Percentiles rank a stretch among this genome's conserved stretches.
Conservation (phyloP, 53 echinoderm and acorn worm species). For the Mesocentrotus franciscanus region DNA sequence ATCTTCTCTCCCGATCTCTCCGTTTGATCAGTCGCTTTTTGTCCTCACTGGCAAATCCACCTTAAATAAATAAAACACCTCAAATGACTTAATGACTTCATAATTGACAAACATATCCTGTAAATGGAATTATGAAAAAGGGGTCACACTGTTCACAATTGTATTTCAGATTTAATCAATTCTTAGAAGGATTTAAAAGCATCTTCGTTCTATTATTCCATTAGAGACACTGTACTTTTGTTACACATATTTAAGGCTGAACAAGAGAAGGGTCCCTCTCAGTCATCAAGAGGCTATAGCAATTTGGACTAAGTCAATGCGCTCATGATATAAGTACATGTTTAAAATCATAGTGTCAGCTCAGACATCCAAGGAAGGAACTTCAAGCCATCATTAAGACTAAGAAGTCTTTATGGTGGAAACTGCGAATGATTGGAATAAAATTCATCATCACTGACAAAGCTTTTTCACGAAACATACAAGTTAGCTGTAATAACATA, state of each 20-base stretch:
- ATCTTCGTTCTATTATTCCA: no score
- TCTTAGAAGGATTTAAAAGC: no score
- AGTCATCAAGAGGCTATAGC: background rate
- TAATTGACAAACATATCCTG: no score
- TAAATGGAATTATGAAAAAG: background rate
- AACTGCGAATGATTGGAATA: conserved; percentile 73
- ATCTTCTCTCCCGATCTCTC: conserved; percentile 80
- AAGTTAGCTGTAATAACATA: no score
- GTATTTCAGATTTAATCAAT: no score
- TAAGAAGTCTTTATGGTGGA: conserved; percentile 67
- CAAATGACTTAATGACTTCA: background rate
- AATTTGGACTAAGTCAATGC: background rate
- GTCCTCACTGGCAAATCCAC: conserved; percentile 96
- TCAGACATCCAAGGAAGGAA: conserved; percentile 72
- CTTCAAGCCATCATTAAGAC: conserved; percentile 65
- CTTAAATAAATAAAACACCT: conserved; percentile 37
- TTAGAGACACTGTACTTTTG: no score
- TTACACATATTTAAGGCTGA: no score
- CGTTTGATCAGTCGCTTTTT: conserved; percentile 83
- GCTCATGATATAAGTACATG: background rate
- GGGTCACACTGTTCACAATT: background rate
- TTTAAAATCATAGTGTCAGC: conserved; percentile 21
- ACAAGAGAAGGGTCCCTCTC: background rate
- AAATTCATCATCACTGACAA: conserved; percentile 61
- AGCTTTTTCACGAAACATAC: background rate